Base-by-base conservation (phyloP, 1,140 invertebrate species). In the Antheraea mylitta region DNA sequence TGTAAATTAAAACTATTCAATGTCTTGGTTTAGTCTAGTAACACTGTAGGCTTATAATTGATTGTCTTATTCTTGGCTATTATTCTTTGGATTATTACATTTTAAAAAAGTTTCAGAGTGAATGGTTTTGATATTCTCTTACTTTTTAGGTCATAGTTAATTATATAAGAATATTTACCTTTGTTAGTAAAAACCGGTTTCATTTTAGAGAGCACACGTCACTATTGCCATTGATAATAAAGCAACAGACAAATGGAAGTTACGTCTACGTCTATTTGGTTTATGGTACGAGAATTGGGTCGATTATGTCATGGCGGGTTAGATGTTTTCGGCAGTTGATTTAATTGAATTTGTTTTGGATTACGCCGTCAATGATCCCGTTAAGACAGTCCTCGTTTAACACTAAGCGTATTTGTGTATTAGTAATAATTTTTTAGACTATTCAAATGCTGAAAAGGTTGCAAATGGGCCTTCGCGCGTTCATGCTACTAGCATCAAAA, bases 401-500 rank as follows among this genome's bases (percentile, higher is more conserved):
- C 74, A 86, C 74, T 85, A 79, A 83, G 80, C 76, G 72, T 89
- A 86, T 86, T 82, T 83, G 80, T 87, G 86, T 79, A 80, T 74
- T 86, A 81, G 80, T 85, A 81, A 87, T 82, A 75, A 70, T 81
- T 89, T 90, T 77, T 74, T 92, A 92, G 91, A 85, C 86, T 81
- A 82, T 91, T 92, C 91, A 90, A 96, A 99, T 99, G 98, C 96
- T 97, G 95, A 98, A 98, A 93, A 96, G 97, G 95, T 95, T 98
- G 95, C 97, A 98, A 95, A 98, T 98, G 97, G 97, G 98, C 94
- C 96, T 99, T 94, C 96, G 97, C 94, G 96, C 97, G 94, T 98
- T 98, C 93, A 96, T 98, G 93, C 94, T 98, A 91, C 94, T 98
- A 90, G 97, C 97, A 88, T 98, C 97, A 86, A 98, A 98, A 94